Conservation (phyloP, 2,888 invertebrate genomes). For the Limnephilus lunatus region DNA sequence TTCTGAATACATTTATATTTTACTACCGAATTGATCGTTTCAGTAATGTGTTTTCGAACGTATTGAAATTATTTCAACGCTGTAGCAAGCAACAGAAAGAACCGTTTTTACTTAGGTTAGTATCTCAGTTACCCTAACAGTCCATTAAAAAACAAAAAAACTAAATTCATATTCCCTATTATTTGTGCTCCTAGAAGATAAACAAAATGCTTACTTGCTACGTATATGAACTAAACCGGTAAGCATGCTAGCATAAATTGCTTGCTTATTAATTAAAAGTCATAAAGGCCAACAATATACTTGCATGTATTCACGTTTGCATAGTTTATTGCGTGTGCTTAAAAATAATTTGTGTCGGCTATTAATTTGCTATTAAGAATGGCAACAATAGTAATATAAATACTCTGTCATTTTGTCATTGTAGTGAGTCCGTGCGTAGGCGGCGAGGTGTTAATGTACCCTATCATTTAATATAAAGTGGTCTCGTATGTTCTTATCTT, state of each 20-base stretch:
- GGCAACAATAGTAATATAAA: not conserved
- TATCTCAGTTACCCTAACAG: not conserved
- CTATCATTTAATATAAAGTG: not conserved
- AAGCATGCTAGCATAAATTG: conserved; percentile 2
- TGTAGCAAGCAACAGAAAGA: not conserved
- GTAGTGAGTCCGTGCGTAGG: not conserved
- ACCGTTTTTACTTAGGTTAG: not conserved
- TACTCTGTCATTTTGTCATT: not conserved
- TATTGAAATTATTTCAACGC: not conserved
- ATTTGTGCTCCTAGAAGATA: not conserved
- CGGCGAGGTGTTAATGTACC: not conserved
- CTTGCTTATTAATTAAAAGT: not conserved
- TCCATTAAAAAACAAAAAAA: not conserved
- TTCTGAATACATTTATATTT: no score
- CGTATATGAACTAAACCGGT: not conserved
- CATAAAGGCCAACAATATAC: not conserved
- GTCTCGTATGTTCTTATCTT: not conserved
- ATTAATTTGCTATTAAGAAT: not conserved
- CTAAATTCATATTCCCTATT: not conserved
- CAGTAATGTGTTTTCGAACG: no score
- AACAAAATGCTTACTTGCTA: not conserved
- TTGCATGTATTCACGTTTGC: not conserved
- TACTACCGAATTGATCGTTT: no score
- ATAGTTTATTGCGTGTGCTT: not conserved
- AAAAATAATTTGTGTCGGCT: not conserved